Percentiles rank a stretch among this genome's conserved stretches.
These are phyloP conservation scores for Petaurus breviceps DNA, from an alignment of 2,113 vertebrate genomes.

Conservation along the genomic window DNA sequence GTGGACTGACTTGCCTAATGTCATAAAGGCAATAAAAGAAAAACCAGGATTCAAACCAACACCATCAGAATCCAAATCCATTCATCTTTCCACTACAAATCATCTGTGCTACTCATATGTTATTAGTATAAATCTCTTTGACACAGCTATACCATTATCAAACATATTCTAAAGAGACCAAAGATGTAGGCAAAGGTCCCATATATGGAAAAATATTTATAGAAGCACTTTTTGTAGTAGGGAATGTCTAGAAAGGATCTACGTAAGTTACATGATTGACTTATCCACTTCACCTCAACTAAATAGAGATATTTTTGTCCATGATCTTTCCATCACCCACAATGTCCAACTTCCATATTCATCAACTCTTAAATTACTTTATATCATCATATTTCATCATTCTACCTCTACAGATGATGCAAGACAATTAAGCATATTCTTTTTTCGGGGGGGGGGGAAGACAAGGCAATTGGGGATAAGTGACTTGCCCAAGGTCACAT, in stretches of 20 bases:
- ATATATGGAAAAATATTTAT: background rate
- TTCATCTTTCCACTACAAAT: background rate
- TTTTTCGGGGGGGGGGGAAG: too few species aligned
- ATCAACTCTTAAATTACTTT: background rate
- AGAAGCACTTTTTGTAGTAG: background rate
- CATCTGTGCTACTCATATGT: background rate
- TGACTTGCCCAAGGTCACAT: too few species aligned
- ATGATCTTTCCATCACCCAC: background rate
- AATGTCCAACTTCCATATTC: background rate
- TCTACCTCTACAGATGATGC: background rate
- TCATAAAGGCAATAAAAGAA: background rate
- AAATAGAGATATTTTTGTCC: background rate
- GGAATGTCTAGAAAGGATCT: background rate
- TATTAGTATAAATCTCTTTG: background rate
- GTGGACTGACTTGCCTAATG: background rate
- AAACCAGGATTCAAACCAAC: background rate
- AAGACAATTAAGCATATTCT: too few species aligned
- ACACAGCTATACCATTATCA: background rate
- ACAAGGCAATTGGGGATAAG: too few species aligned
- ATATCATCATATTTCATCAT: background rate
- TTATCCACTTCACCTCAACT: background rate
- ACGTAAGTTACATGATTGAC: background rate
- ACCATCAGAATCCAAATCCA: background rate
- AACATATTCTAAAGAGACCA: background rate
- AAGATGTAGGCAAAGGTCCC: background rate